Percentiles rank a stretch among this genome's conserved stretches.
Conservation (phyloP, 2,888 invertebrate species). For the Daptonema setosum region DNA sequence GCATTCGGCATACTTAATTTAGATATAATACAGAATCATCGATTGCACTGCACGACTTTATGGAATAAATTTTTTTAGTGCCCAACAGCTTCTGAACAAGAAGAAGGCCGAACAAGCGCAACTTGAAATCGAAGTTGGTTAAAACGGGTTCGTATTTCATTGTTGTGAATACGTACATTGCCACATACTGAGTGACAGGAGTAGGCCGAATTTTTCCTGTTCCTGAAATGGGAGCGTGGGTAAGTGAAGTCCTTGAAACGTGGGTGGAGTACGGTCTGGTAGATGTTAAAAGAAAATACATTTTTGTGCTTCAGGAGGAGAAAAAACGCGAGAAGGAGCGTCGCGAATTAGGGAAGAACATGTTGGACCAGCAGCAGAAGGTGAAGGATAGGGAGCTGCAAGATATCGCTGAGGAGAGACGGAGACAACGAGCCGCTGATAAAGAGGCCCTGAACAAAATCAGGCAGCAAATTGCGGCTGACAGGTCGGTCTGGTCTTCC, state of each 20-base stretch:
- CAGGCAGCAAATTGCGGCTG: constrained; percentile 7
- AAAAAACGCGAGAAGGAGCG: not conserved
- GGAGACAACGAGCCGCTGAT: not conserved
- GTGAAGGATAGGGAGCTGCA: not conserved
- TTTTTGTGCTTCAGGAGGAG: not conserved
- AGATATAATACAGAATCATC: constrained; percentile 31
- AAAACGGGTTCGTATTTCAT: no score
- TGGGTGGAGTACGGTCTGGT: not conserved
- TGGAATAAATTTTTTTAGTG: no score
- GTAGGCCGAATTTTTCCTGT: no score
- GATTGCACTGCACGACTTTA: no score
- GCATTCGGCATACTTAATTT: no score
- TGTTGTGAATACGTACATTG: no score
- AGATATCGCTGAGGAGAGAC: not conserved
- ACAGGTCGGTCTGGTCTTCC: not conserved
- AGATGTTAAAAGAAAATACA: not conserved
- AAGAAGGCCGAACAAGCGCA: not conserved
- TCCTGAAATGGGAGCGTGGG: no score
- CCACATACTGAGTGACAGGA: no score
- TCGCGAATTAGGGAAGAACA: not conserved
- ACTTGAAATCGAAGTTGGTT: not conserved
- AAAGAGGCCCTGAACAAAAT: not conserved
- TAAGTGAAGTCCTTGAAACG: not conserved
- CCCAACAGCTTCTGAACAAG: not conserved
- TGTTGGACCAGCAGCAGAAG: not conserved